Evolutionary conservation across 64 coral and sea anemone species (phyloP), one percentile per base, ranked within the genome.

Genomic region (Montipora capricornis): DNA sequence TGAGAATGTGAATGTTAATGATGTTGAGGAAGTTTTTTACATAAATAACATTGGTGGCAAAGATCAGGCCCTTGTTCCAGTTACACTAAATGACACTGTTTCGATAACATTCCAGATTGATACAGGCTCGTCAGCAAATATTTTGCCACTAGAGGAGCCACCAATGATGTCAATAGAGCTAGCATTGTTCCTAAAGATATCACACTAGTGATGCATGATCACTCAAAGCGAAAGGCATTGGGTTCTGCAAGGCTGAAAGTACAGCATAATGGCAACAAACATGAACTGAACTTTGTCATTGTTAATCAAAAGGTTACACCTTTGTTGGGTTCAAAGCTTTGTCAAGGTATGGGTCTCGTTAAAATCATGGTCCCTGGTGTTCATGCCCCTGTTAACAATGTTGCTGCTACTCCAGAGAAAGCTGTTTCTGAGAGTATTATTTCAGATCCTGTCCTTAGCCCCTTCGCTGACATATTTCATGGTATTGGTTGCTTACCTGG

Each of bases 61-160:
- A 73, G 78, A 80, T 91, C 78, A 91, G 29, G 78, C 78, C 69
- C 79, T 59, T 91, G 89, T 91, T 74, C 37, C 37, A 47, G 17
- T 82, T 57, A 57, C 53, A 4, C 53, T 68, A 91, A 91, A 81
- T 81, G 89, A 57, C 29, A 29, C 89, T 57, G 89, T 37, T 68
- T 91, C 67, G 80, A 67, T 91, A 82, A 82, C 66, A 82, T 91
- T 91, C 73, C 22, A 57, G 52, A 82, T 82, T 82, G 89, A 91
- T 47, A 83, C 89, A 57, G 68, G 69, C 29, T 83, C 68, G 6
- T 82, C 89, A 49, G 89, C 89, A 83, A 82, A 91, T 68, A 75
- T 82, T 45, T 82, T 91, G 89, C 89, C 78, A 83, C 78, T 91
- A 26, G 8, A 91, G 47, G 89, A 53, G 89, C 79, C 44, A 82